Evolutionary conservation across 2,113 vertebrate genomes (phyloP).

Genomic region (Muntiacus muntjak): DNA sequence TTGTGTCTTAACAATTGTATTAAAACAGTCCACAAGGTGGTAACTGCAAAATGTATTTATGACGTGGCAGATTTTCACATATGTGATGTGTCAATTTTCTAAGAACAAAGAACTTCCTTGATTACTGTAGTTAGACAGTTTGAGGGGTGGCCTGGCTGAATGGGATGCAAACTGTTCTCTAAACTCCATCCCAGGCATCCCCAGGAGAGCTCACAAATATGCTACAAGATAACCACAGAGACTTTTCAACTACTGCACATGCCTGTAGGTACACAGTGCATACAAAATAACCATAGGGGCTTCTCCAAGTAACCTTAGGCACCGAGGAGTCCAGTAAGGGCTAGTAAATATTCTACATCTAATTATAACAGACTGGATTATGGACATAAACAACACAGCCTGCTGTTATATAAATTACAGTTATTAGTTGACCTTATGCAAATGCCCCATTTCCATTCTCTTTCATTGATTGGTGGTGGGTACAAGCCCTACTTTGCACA

Average conservation of each 20-base stretch:
- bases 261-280: neutral
- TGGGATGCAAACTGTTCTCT: no score
- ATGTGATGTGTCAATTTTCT: constrained; percentile 26
- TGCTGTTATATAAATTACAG: neutral
- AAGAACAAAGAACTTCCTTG: constrained; percentile 62
- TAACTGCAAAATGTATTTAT: constrained; percentile 54
- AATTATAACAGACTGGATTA: neutral
- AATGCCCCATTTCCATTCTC: neutral
- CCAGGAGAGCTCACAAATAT: neutral
- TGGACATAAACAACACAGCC: neutral
- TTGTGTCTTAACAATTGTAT: neutral
- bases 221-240: neutral
- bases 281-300: neutral
- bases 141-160: neutral
- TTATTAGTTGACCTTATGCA: neutral
- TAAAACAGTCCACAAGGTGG: constrained; percentile 7
- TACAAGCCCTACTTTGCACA: neutral
- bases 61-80: constrained; percentile 50
- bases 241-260: neutral
- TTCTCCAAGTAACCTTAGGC: neutral
- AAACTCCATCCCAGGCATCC: neutral
- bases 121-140: neutral
- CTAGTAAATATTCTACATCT: neutral
- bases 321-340: neutral
- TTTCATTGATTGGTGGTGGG: neutral